Conservation (phyloP, 2,888 invertebrate species). For the Uloborus plumipes region DNA sequence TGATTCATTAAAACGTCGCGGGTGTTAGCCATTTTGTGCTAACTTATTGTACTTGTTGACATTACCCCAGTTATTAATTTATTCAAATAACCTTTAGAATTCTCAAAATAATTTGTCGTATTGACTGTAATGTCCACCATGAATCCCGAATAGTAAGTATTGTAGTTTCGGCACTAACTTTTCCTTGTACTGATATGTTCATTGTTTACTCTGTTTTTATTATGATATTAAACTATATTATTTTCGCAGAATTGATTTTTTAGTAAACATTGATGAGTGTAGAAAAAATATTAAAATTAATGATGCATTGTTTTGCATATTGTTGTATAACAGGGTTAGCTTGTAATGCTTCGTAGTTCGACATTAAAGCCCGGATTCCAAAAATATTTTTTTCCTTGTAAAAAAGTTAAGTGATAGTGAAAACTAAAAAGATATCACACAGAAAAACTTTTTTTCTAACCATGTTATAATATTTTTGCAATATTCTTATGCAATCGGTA, state of each 20-base stretch:
- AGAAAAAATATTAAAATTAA: no score
- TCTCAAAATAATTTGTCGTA: conserved; percentile 20
- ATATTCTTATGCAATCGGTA: no score
- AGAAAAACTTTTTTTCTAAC: no score
- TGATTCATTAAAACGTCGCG: conserved; percentile 57
- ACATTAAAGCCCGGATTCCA: no score
- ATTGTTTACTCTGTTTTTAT: not conserved
- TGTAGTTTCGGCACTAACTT: conserved; percentile 4
- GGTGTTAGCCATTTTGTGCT: conserved; percentile 61
- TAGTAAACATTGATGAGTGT: no score
- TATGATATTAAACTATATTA: not conserved
- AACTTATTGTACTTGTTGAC: conserved; percentile 49
- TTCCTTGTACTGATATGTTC: conserved; percentile 41
- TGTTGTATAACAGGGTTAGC: no score
- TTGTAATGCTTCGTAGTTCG: no score
- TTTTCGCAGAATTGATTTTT: not conserved
- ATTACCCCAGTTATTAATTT: conserved; percentile 28
- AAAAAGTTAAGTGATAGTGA: no score
- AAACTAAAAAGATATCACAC: no score
- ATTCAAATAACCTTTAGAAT: conserved; percentile 6
- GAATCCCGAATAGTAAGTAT: conserved; percentile 74
- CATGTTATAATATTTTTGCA: no score
- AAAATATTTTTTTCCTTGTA: no score
- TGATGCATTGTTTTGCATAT: no score
- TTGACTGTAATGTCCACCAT: conserved; percentile 72